Conservation (phyloP, 2,797 vertebrate genomes). For the Melopsittacus undulatus region DNA sequence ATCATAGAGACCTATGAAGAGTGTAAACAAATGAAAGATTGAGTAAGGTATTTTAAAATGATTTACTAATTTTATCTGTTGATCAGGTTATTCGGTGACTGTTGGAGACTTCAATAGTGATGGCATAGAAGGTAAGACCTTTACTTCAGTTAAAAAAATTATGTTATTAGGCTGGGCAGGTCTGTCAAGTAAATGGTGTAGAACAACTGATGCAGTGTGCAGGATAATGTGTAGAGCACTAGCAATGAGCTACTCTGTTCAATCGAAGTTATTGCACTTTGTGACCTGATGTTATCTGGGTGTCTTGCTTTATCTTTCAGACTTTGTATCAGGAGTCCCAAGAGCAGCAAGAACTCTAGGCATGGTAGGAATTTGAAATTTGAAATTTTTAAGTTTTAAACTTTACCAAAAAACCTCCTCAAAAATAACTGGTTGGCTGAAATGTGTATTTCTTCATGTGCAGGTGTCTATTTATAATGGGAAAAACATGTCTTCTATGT, state of each 20-base stretch:
- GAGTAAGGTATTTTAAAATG: not conserved
- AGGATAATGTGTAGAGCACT: not conserved
- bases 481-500: conserved; percentile 88
- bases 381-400: not conserved
- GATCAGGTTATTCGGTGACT: conserved; percentile 91
- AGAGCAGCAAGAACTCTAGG: conserved; percentile 91
- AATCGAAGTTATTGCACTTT: not conserved
- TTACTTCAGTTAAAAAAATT: not conserved
- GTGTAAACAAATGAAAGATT: not conserved
- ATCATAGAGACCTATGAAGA: not conserved
- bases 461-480: conserved; percentile 96
- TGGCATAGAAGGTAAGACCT: conserved; percentile 83
- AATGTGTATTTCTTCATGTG: not conserved
- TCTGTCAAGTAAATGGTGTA: not conserved
- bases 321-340: conserved; percentile 94
- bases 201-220: not conserved
- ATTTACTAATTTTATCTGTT: not conserved
- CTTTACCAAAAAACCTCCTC: not conserved
- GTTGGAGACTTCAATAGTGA: conserved; percentile 92
- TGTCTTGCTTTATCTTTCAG: conserved; percentile 71
- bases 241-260: not conserved
- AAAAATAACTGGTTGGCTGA: not conserved
- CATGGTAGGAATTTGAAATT: conserved; percentile 82
- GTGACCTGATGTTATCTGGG: not conserved
- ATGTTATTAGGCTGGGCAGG: not conserved